Conservation (phyloP, 2,113 vertebrate species). For the Gracilinanus agilis region DNA sequence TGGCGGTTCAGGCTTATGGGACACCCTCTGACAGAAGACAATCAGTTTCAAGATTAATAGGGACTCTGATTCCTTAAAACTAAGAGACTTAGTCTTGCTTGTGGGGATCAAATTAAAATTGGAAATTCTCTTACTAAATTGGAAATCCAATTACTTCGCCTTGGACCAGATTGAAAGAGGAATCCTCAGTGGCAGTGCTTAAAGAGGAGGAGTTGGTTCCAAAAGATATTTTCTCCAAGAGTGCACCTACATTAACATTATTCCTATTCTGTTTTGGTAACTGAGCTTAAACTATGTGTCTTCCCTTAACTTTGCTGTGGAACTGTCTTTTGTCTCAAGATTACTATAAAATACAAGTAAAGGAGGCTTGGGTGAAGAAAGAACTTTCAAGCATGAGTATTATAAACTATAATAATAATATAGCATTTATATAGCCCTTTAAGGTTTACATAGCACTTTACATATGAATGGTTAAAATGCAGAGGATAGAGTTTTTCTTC, state of each 20-base stretch:
- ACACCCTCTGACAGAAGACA: neutral
- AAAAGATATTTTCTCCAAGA: neutral
- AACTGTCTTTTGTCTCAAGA: neutral
- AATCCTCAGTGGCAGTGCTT: neutral
- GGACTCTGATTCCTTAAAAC: neutral
- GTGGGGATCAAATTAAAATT: neutral
- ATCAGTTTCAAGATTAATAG: neutral
- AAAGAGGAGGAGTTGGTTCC: neutral
- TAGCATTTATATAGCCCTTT: neutral
- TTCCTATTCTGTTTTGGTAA: neutral
- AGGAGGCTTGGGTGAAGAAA: neutral
- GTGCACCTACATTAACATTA: neutral
- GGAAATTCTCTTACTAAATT: neutral
- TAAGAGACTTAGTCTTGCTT: neutral
- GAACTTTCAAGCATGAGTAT: neutral
- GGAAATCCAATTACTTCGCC: neutral
- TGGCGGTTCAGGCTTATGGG: neutral
- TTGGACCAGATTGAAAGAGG: neutral
- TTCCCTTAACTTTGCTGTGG: neutral
- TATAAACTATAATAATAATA: neutral
- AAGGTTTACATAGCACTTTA: neutral
- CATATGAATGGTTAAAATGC: neutral
- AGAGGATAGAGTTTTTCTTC: neutral
- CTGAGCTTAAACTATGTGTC: neutral
- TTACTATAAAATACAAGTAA: neutral